Base-by-base conservation (phyloP, 1,140 invertebrate species). In the Melanaphis sacchari region DNA sequence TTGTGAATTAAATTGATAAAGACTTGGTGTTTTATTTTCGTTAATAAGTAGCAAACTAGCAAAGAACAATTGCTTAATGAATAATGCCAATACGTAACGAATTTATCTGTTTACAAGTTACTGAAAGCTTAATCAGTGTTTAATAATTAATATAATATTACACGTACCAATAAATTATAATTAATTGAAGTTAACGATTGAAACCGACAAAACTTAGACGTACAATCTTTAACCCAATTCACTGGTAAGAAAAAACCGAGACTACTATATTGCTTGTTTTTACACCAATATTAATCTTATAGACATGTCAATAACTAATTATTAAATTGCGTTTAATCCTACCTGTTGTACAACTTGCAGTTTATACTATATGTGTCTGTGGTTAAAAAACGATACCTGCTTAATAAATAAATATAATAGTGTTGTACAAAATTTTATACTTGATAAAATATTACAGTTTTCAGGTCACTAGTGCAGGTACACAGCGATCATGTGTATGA, bases 401-500 rank as follows among this genome's bases (percentile, higher is more conserved):
- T 76, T 76, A n/a, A n/a, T 18, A n/a, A n/a, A n/a, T 18, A n/a
- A 76, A n/a, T 36, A 76, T 76, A 18, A 6, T n/a, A 76, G 31
- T n/a, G 59, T 76, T 76, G 15, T 18, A 18, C 4, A 18, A 76
- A 18, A n/a, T 76, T 1, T 76, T n/a, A n/a, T 76, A 3, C 18
- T 7, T 31, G n/a, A 76, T 88, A 15, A 49, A 36, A 88, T 43
- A 11, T 85, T 41, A 43, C 11, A n/a, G 15, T n/a, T 88, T 88
- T 46, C 85, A 88, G 43, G 49, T 88, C 6, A 7, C 36, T 22
- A 76, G 59, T 76, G 11, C 24, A 8, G 85, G 1, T 87, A 31
- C n/a, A 40, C 9, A 43, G 84, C 6, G 22, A 41, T 8, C 31
- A 93, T 93, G 91, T 93, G 91, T 31, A 52, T 40, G 81, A 85